Base-by-base conservation (phyloP, 2,888 invertebrate species). In the Drosophila crucigera region DNA sequence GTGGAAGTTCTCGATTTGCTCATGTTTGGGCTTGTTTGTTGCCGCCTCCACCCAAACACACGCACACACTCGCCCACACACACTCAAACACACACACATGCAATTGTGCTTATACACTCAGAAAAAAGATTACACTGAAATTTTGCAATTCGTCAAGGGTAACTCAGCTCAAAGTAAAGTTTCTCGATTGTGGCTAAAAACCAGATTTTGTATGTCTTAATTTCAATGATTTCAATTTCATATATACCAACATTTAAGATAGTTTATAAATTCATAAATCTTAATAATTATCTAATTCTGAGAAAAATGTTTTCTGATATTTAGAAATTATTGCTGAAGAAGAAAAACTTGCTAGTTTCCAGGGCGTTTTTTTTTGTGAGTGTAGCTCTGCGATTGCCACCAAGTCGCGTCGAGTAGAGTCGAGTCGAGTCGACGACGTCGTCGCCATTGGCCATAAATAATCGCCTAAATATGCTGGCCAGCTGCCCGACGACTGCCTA, bases 391-490 rank as follows among this genome's bases (percentile, higher is more conserved):
- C 22, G 39, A 54, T 52, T 78, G 74, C 79, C 78, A 79, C 67
- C 59, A 79, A 79, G 76, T 79, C 76, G 73, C 77, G 76, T 53
- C 73, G 69, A 72, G 41, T 11, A 22, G 22, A 43, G 43, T 43
- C 73, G 73, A 73, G 73, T 41, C 69, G 76, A 73, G 76, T 39
- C 54, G 56, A 73, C 53, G 54, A 52, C 55, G 63, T 71, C 69
- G 75, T 76, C 66, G 76, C 85, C 76, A 67, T 73, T 73, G 84
- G 82, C 87, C 81, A 88, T 88, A 88, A 88, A 88, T 88, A 88
- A 89, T 78, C 87, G 84, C 63, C 87, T 80, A 90, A 88, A 88
- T 86, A 88, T 90, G 87, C 79, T 89, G 91, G 87, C 87, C 89
- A 84, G 77, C 82, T 72, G 82, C 76, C 82, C 83, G 66, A 70